phyloP scores from a whole-genome alignment of 2,113 vertebrate species.

The Manacus vitellinus region DNA sequence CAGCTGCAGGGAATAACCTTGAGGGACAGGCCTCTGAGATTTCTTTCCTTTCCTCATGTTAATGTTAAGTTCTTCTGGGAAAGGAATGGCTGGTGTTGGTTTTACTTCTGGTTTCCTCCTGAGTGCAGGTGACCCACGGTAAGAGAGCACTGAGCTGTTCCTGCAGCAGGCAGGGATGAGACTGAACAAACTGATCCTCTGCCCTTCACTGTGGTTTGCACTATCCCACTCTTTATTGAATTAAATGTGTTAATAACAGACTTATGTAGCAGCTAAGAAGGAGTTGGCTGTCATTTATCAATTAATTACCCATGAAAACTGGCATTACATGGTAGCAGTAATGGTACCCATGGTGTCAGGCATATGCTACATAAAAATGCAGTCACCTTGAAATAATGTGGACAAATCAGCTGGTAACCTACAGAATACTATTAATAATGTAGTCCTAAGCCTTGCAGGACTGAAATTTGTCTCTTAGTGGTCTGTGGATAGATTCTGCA shows the following conservation, averaged over 20 bases:
- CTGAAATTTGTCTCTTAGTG: not conserved
- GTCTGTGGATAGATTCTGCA: not conserved
- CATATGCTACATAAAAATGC: conserved; percentile 78
- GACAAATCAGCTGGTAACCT: conserved; percentile 52
- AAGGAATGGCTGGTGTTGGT: not conserved
- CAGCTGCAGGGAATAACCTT: not conserved
- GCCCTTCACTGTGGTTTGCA: conserved; percentile 59
- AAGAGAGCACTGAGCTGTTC: conserved; percentile 4
- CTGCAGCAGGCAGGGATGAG: not conserved
- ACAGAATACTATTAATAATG: conserved; percentile 6
- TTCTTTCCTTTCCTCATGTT: not conserved
- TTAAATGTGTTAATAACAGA: conserved; percentile 75
- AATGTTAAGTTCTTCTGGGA: conserved; percentile 2
- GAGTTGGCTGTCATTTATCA: conserved; percentile 71
- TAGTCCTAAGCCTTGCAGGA: not conserved
- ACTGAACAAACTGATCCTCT: conserved; percentile 15
- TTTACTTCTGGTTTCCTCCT: not conserved
- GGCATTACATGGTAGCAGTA: conserved; percentile 67
- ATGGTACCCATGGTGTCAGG: conserved; percentile 70
- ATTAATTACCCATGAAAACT: conserved; percentile 82
- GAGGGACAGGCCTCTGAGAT: not conserved
- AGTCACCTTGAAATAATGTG: conserved; percentile 80
- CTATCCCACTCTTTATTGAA: conserved; percentile 66
- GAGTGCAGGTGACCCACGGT: not conserved
- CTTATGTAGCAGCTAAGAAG: conserved; percentile 70